Percentiles rank a stretch among this genome's conserved stretches.
Evolutionary conservation across 2,888 invertebrate genomes (phyloP).

Genomic region (Pristionchus arcanus): DNA sequence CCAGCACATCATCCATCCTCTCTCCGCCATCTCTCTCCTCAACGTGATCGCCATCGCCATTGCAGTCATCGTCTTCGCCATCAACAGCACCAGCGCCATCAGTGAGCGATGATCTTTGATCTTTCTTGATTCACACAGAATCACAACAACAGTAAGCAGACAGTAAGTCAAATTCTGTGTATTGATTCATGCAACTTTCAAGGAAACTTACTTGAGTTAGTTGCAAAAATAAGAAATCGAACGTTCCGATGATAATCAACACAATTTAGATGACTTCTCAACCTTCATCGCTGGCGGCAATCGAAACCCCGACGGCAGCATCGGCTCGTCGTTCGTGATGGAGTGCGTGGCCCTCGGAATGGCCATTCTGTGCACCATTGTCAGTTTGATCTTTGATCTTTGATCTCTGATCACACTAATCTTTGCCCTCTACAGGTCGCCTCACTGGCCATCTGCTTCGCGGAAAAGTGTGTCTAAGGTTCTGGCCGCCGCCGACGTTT

Average conservation of each 20-base stretch:
- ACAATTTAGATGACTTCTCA: neutral
- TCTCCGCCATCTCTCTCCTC: neutral
- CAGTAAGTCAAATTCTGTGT: no score
- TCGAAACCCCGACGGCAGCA: neutral
- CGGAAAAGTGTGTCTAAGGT: constrained; percentile 33
- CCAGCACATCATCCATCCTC: constrained; percentile 46
- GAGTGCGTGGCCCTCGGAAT: constrained; percentile 35
- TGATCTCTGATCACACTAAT: neutral
- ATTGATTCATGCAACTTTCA: no score
- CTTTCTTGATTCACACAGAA: no score
- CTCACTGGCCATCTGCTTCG: constrained; percentile 34
- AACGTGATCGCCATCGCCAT: constrained; percentile 31
- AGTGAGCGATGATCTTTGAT: neutral
- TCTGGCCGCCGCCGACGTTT: neutral
- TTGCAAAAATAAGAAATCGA: neutral
- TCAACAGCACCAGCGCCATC: neutral
- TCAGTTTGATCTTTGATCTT: neutral
- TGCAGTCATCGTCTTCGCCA: constrained; percentile 17
- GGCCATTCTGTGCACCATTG: constrained; percentile 43
- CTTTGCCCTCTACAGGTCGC: neutral
- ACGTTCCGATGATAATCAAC: neutral
- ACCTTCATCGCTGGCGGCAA: neutral
- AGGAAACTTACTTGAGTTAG: no score
- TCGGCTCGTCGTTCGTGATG: neutral
- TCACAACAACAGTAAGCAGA: no score